These are phyloP conservation scores for Druceiella hillmani DNA, from an alignment of 2,888 invertebrate species.

Conservation along the genomic window DNA sequence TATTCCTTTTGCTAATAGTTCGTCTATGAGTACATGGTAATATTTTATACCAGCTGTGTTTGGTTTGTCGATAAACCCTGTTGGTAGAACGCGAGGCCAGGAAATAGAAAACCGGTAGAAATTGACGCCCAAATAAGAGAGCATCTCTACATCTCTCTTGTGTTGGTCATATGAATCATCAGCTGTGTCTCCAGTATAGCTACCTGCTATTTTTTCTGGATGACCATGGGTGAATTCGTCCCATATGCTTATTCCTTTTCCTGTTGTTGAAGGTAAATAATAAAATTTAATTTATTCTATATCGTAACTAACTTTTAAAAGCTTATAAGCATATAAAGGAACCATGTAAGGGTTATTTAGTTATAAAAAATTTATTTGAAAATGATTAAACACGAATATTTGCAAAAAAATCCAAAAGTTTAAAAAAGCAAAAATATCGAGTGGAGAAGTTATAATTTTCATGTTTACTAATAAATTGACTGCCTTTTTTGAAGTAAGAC, in stretches of 20 bases:
- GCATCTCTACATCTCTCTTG: conserved; percentile 45
- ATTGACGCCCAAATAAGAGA: conserved; percentile 39
- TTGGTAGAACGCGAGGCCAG: background rate
- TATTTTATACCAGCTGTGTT: background rate
- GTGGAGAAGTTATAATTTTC: no score
- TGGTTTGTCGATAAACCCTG: background rate
- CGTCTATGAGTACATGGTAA: background rate
- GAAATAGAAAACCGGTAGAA: conserved; percentile 1
- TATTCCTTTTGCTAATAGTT: background rate
- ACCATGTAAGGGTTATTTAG: no score
- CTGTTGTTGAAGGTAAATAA: conserved; percentile 29
- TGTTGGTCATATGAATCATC: conserved; percentile 53
- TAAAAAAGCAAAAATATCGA: no score
- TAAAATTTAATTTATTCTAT: no score
- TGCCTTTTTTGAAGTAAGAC: no score
- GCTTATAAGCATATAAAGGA: no score
- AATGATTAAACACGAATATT: no score
- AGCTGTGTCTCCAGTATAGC: conserved; percentile 47
- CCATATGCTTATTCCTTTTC: conserved; percentile 49
- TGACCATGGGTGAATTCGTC: conserved; percentile 42
- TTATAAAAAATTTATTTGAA: no score
- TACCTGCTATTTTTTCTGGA: conserved; percentile 34
- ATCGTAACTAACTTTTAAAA: no score
- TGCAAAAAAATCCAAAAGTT: no score
- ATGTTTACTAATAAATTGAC: no score